A percentile compares a stretch with the other conserved stretches of the same genome.
phyloP scores from a whole-genome alignment of 2,113 vertebrate genomes.

The Chaetorhynchus papuensis region DNA sequence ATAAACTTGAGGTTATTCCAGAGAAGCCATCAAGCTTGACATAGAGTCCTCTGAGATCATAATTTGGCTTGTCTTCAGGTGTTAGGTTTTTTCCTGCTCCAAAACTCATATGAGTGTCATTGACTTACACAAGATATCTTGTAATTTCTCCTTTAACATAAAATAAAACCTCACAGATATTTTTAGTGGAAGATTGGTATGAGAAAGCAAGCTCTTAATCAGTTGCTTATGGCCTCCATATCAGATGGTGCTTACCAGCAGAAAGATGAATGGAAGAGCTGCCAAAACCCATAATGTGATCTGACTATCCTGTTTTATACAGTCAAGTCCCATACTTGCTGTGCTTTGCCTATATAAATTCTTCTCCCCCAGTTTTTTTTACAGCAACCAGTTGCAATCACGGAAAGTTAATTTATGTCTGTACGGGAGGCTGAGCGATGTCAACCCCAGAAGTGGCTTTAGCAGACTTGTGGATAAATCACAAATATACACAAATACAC shows the following conservation, averaged over 20 bases:
- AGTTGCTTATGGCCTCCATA: not conserved
- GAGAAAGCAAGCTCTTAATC: not conserved
- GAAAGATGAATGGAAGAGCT: not conserved
- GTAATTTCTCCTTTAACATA: not conserved
- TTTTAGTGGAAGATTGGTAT: not conserved
- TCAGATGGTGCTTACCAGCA: not conserved
- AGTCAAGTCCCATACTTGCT: not conserved
- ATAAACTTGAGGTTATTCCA: not conserved
- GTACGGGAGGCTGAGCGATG: accelerated
- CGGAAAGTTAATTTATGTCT: accelerated
- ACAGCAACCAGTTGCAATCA: not conserved
- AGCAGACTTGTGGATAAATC: not conserved
- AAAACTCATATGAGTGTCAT: not conserved
- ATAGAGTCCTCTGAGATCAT: not conserved
- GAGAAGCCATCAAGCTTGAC: not conserved
- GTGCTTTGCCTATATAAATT: not conserved
- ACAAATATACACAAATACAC: accelerated
- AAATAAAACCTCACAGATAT: not conserved
- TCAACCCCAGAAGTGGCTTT: not conserved
- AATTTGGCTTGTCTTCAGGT: not conserved
- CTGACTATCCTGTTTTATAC: not conserved
- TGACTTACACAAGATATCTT: not conserved
- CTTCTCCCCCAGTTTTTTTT: accelerated
- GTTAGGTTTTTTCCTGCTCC: not conserved
- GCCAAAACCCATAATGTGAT: not conserved